phyloP scores from a whole-genome alignment of 1,140 invertebrate species.

The Drosophila equinoxialis region DNA sequence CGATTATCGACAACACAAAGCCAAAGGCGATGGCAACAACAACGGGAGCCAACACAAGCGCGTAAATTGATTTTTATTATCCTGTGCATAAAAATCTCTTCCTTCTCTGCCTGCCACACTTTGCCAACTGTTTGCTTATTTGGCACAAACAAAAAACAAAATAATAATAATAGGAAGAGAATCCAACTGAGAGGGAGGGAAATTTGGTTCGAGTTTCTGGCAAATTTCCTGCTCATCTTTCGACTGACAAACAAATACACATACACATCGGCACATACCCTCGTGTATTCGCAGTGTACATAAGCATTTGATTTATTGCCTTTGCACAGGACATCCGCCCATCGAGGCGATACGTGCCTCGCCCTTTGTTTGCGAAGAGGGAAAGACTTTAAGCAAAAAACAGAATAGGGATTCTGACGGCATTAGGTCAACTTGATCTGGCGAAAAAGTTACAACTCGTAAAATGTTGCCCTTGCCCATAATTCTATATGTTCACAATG shows the following conservation, averaged over 20 bases:
- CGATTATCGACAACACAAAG: conserved; percentile 64
- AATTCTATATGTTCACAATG: conserved; percentile 44
- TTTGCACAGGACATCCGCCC: conserved; percentile 56
- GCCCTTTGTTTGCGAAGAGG: conserved; percentile 33
- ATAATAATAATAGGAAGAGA: conserved; percentile 4
- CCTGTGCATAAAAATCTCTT: conserved; percentile 40
- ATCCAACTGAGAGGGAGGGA: background rate
- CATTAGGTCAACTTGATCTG: conserved; percentile 17
- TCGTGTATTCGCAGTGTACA: conserved; percentile 43
- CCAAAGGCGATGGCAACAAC: conserved; percentile 35
- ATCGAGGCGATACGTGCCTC: conserved; percentile 53
- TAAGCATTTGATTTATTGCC: conserved; percentile 64
- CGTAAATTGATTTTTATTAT: conserved; percentile 73
- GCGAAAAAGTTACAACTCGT: conserved; percentile 43
- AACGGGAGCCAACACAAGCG: conserved; percentile 38
- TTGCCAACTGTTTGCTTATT: conserved; percentile 24
- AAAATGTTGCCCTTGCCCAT: conserved; percentile 39
- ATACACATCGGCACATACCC: conserved; percentile 1
- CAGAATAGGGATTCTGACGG: background rate
- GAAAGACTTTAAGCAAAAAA: background rate
- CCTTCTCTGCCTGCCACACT: conserved; percentile 4
- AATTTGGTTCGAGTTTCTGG: conserved; percentile 36
- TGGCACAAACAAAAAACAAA: conserved; percentile 21
- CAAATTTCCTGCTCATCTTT: conserved; percentile 60
- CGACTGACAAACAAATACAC: conserved; percentile 56